Conservation (phyloP, 2,888 invertebrate species). For the Torymus aiolomorphi region DNA sequence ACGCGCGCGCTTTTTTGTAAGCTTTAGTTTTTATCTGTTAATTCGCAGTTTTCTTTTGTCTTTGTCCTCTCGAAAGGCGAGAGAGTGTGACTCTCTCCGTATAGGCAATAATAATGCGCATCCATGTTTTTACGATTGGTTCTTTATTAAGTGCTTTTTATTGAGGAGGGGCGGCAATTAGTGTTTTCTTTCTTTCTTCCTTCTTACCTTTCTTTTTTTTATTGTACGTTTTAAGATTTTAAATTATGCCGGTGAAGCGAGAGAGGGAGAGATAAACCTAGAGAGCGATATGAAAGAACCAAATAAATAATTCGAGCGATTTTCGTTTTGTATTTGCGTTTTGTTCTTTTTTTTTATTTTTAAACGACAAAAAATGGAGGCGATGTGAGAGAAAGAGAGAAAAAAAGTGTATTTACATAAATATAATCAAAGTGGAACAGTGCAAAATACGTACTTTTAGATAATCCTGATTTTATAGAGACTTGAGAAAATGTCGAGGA, state of each 20-base stretch:
- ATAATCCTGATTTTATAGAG: slow-evolving; percentile 52
- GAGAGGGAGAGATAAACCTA: slow-evolving; percentile 9
- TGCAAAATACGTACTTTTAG: slow-evolving; percentile 59
- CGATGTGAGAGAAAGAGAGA: too few relatives aligned
- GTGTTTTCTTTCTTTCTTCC: too few relatives aligned
- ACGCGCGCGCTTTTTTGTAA: slow-evolving; percentile 33
- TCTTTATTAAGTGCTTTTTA: slow-evolving; percentile 50
- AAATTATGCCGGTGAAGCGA: slow-evolving; percentile 47
- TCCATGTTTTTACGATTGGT: slow-evolving; percentile 49
- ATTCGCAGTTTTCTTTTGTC: slow-evolving; percentile 21
- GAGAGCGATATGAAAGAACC: slow-evolving; percentile 47
- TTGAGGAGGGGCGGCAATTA: slow-evolving; percentile 45
- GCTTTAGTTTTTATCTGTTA: slow-evolving; percentile 53
- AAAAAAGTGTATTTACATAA: slow-evolving; percentile 53
- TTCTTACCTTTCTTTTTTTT: slow-evolving; percentile 29
- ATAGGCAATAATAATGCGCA: slow-evolving; percentile 22
- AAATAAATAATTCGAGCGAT: slow-evolving; percentile 53
- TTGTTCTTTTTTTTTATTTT: slow-evolving; percentile 24
- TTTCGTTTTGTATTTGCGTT: slow-evolving; percentile 46
- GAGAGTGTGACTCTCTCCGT: too few relatives aligned
- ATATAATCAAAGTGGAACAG: slow-evolving; percentile 60
- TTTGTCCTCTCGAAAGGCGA: too few relatives aligned
- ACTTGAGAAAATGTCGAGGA: slow-evolving; percentile 27
- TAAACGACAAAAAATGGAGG: too few relatives aligned
- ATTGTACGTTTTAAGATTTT: slow-evolving; percentile 49